Conservation (phyloP, 2,113 vertebrate genomes). For the Diadophis punctatus region DNA sequence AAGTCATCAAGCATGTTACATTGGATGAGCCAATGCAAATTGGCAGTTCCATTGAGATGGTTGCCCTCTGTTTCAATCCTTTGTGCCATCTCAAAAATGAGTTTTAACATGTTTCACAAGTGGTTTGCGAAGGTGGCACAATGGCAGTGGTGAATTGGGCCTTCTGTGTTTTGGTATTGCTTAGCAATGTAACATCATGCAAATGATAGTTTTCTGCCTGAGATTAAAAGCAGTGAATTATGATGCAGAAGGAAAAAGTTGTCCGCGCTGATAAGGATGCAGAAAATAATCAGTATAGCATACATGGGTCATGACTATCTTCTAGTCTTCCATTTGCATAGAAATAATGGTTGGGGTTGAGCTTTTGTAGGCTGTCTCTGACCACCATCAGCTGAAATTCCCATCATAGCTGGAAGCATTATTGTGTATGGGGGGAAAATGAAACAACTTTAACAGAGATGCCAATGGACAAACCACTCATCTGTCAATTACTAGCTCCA, state of each 20-base stretch:
- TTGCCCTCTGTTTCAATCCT: neutral
- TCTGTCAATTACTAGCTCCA: neutral
- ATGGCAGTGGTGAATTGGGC: neutral
- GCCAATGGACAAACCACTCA: neutral
- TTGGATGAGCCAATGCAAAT: neutral
- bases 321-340: neutral
- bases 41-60: neutral
- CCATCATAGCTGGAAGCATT: slow-evolving; percentile 44
- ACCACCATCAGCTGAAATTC: neutral
- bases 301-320: slow-evolving; percentile 29
- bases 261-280: slow-evolving; percentile 8
- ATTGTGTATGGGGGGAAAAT: neutral
- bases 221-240: neutral
- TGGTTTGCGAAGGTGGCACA: neutral
- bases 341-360: neutral
- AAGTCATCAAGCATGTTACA: neutral
- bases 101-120: slow-evolving; percentile 4
- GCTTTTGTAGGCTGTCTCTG: neutral
- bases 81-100: neutral
- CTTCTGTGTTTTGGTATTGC: neutral
- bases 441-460: slow-evolving; percentile 29
- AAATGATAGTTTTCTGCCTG: neutral
- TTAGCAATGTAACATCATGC: neutral
- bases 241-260: neutral
- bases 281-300: neutral